Base-by-base conservation (phyloP, 2,113 vertebrate genomes). In the Pica pica region DNA sequence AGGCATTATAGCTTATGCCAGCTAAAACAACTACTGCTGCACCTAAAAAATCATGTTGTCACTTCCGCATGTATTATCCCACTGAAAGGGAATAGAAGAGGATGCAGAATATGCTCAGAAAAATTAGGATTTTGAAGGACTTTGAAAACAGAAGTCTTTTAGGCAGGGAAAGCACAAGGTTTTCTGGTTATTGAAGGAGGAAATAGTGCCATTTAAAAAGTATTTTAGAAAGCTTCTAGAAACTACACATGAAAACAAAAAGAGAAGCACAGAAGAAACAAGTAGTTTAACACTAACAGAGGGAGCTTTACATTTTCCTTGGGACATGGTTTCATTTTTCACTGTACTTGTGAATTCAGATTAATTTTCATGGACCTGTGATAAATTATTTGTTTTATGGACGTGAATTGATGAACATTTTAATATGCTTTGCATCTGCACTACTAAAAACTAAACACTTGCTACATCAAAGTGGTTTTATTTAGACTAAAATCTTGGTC, bases 401-500 rank as follows among this genome's bases (percentile, higher is more conserved):
- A 63, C 27, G 53, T 37, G 39, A 87, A 71, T 28, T 71, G 55
- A 35, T 13, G 28, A 87, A 83, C 63, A 41, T 67, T 75, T 93
- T 63, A 50, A 92, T 42, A 83, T 55, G 91, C 61, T 60, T 92
- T 79, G n/a, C 55, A 28, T 91, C 87, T 84, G 27, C 0, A 3
- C 37, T 93, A 70, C 14, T 61, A 83, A 87, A 80, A 68, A 68
- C 56, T 90, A 97, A 97, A 95, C 71, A 75, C 33, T 70, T 30
- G 49, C 60, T 93, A 67, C 46, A 67, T 6, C 2, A 12, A 92
- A 93, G 77, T 63, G 16, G 10, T 70, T 39, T 80, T 81, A 93
- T 95, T 97, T 94, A 95, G 55, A 69, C 44, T 53, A 39, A 92
- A 88, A 75, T 42, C 37, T 18, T 92, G 95, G 83, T 95, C 92